phyloP scores from a whole-genome alignment of 2,888 invertebrate species.

The Lymantria dispar region DNA sequence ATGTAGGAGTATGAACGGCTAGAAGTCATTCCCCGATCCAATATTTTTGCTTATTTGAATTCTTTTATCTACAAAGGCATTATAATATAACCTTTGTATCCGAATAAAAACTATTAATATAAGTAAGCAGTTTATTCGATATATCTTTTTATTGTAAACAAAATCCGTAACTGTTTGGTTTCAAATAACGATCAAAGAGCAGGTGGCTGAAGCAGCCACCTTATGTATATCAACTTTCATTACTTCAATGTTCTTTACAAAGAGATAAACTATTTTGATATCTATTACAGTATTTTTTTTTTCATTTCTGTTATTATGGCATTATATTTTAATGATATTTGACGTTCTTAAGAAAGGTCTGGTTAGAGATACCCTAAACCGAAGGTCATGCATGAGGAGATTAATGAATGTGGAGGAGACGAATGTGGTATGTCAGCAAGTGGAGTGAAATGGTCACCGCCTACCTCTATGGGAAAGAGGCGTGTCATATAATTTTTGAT shows the following conservation, averaged over 20 bases:
- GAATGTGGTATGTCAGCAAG: too few species aligned
- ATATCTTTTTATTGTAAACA: conserved; percentile 42
- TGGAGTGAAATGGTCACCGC: too few species aligned
- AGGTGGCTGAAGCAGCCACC: conserved; percentile 38
- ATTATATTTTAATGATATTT: too few species aligned
- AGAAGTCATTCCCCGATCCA: background rate
- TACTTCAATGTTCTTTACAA: conserved; percentile 27
- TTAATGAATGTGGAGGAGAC: too few species aligned
- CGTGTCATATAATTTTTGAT: too few species aligned
- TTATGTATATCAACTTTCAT: conserved; percentile 41
- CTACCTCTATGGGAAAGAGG: too few species aligned
- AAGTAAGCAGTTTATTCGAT: conserved; percentile 39
- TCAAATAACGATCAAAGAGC: conserved; percentile 50
- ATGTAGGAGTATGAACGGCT: too few species aligned
- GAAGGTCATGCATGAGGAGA: too few species aligned
- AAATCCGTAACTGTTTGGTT: conserved; percentile 40
- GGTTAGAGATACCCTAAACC: too few species aligned
- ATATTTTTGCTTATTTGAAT: conserved; percentile 9
- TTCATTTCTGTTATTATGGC: too few species aligned
- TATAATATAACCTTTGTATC: conserved; percentile 14
- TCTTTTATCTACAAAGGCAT: conserved; percentile 16
- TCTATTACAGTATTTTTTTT: conserved; percentile 1
- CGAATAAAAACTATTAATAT: conserved; percentile 35
- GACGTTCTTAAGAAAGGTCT: too few species aligned
- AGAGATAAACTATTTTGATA: conserved; percentile 35